These are phyloP conservation scores for Chelonoidis abingdonii DNA, from an alignment of 2,113 vertebrate genomes.

Conservation along the genomic window DNA sequence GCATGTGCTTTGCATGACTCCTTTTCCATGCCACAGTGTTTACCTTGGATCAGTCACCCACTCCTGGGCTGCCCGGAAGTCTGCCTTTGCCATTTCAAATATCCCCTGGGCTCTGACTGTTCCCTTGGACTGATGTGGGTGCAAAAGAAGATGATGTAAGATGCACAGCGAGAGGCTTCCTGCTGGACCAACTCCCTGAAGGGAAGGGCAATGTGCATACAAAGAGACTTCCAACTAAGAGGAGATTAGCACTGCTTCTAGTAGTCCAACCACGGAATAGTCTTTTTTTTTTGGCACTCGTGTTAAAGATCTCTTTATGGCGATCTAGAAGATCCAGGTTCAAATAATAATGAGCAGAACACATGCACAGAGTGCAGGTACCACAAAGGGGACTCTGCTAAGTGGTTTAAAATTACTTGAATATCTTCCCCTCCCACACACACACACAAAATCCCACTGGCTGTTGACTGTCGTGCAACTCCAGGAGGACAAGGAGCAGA, in stretches of 20 bases:
- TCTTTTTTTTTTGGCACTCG: rapidly evolving
- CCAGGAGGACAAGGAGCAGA: background rate
- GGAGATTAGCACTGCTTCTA: background rate
- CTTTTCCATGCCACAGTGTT: background rate
- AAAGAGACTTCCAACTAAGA: background rate
- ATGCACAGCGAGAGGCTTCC: background rate
- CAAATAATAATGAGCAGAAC: background rate
- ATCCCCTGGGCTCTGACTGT: background rate
- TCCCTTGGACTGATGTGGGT: rapidly evolving
- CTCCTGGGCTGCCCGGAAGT: background rate
- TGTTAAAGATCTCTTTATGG: background rate
- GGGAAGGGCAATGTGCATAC: background rate
- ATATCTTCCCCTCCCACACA: rapidly evolving
- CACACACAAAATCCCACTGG: rapidly evolving
- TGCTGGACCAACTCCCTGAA: background rate
- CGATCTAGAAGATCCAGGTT: rapidly evolving
- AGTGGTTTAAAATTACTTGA: background rate
- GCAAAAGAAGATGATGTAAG: background rate
- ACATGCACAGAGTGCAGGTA: background rate
- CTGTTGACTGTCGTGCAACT: background rate
- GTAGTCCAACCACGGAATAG: background rate
- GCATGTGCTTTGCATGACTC: rapidly evolving
- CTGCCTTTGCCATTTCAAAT: rapidly evolving
- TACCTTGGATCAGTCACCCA: background rate
- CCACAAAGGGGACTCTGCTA: background rate